These are phyloP conservation scores for Alloscopus bannaensis DNA, from an alignment of 2,888 invertebrate genomes.

Conservation along the genomic window DNA sequence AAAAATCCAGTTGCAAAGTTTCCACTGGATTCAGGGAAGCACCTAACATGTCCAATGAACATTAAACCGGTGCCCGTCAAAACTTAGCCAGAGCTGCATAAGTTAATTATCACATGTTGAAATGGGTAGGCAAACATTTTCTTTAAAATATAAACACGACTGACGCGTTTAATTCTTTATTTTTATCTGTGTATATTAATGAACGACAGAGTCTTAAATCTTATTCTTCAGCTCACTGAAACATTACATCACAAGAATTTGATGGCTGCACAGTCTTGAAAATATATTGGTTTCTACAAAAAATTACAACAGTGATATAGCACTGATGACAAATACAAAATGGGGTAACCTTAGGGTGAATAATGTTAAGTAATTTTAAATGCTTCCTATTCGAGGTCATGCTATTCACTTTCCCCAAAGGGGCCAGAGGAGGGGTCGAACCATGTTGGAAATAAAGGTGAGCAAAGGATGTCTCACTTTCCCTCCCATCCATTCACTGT, in stretches of 20 bases:
- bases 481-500: conserved; percentile 62
- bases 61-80: too few species aligned
- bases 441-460: conserved; percentile 45
- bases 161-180: too few species aligned
- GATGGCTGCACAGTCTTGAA: conserved; percentile 15
- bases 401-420: conserved; percentile 38
- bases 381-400: background rate
- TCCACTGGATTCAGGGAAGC: too few species aligned
- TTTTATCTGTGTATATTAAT: too few species aligned
- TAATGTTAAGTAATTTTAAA: background rate
- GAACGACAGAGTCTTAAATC: too few species aligned
- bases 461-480: conserved; percentile 59
- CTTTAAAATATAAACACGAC: too few species aligned
- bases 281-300: background rate
- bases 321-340: background rate
- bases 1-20: too few species aligned
- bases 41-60: too few species aligned
- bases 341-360: background rate
- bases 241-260: conserved; percentile 16
- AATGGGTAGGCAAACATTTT: too few species aligned
- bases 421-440: conserved; percentile 44
- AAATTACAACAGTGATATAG: conserved; percentile 19
- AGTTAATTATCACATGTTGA: too few species aligned
- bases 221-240: conserved; percentile 1
- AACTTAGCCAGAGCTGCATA: too few species aligned